Evolutionary conservation across 2,113 vertebrate genomes (phyloP).

Genomic region (Kryptolebias marmoratus): DNA sequence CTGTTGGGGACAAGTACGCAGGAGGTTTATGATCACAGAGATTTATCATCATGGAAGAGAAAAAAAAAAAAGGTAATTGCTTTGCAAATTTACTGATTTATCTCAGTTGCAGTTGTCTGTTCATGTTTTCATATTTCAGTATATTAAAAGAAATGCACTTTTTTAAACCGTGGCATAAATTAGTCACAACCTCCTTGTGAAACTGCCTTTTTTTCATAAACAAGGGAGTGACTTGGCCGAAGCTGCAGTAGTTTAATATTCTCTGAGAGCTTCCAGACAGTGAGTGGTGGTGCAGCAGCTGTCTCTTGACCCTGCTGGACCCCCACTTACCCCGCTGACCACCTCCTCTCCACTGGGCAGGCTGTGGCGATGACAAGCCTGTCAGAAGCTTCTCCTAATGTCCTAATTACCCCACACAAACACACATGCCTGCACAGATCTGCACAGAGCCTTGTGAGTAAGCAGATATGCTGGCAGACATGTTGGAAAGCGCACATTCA

Average conservation of each 20-base stretch:
- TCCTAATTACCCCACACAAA: slow-evolving; percentile 74
- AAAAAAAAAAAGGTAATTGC: slow-evolving; percentile 18
- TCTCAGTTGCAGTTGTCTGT: slow-evolving; percentile 44
- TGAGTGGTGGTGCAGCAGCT: slow-evolving; percentile 76
- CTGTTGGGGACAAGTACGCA: slow-evolving; percentile 36
- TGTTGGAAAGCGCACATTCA: slow-evolving; percentile 23
- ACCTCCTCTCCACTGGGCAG: slow-evolving; percentile 63
- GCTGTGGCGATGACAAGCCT: slow-evolving; percentile 75
- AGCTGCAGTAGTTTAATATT: slow-evolving; percentile 73
- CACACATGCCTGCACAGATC: slow-evolving; percentile 14
- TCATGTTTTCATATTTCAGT: slow-evolving; percentile 50
- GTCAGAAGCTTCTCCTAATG: slow-evolving; percentile 76
- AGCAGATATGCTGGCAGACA: slow-evolving; percentile 56
- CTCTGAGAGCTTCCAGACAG: slow-evolving; percentile 77
- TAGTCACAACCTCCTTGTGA: slow-evolving; percentile 30
- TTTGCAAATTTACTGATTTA: slow-evolving; percentile 54
- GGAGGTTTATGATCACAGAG: slow-evolving; percentile 44
- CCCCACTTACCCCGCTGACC: slow-evolving; percentile 76
- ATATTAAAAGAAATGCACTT: slow-evolving; percentile 18
- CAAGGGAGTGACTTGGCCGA: slow-evolving; percentile 61
- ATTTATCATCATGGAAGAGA: slow-evolving; percentile 47
- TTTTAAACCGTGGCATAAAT: slow-evolving; percentile 58
- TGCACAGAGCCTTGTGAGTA: slow-evolving; percentile 16
- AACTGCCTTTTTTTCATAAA: slow-evolving; percentile 60
- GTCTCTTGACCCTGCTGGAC: slow-evolving; percentile 75